A percentile compares a stretch with the other conserved stretches of the same genome.
Evolutionary conservation across 2,797 vertebrate species (phyloP).

Genomic region (Crenichthys baileyi): DNA sequence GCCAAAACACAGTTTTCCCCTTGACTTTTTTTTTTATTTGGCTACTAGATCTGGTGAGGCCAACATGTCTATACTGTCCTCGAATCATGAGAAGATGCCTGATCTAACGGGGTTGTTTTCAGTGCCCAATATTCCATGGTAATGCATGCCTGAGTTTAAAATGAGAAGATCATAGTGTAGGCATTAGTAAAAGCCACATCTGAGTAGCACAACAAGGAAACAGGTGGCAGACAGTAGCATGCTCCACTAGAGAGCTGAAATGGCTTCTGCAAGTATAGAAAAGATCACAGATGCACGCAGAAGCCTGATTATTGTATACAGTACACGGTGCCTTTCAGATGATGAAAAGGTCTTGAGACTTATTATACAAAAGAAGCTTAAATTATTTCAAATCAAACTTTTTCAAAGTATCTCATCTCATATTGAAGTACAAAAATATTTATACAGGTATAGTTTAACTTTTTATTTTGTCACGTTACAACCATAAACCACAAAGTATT

Average conservation of each 20-base stretch:
- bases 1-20: background rate
- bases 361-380: background rate
- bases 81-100: slow-evolving; percentile 41
- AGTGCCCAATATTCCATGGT: slow-evolving; percentile 40
- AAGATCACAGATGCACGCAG: slow-evolving; percentile 53
- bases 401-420: background rate
- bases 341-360: slow-evolving; percentile 16
- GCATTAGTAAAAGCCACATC: slow-evolving; percentile 74
- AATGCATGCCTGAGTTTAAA: slow-evolving; percentile 56
- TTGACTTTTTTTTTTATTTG: background rate
- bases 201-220: slow-evolving; percentile 56
- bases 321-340: slow-evolving; percentile 24
- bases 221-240: slow-evolving; percentile 65
- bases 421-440: background rate
- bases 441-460: background rate
- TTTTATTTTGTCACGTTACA: background rate
- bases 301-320: slow-evolving; percentile 45
- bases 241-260: slow-evolving; percentile 50
- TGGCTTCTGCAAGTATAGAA: slow-evolving; percentile 39
- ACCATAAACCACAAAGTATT: background rate
- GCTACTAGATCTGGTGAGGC: slow-evolving; percentile 32
- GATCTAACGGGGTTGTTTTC: slow-evolving; percentile 62
- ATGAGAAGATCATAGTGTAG: slow-evolving; percentile 47
- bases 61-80: slow-evolving; percentile 35
- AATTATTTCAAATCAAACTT: background rate